Evolutionary conservation across 1,140 invertebrate species (phyloP).

Genomic region (Idris sp.): DNA sequence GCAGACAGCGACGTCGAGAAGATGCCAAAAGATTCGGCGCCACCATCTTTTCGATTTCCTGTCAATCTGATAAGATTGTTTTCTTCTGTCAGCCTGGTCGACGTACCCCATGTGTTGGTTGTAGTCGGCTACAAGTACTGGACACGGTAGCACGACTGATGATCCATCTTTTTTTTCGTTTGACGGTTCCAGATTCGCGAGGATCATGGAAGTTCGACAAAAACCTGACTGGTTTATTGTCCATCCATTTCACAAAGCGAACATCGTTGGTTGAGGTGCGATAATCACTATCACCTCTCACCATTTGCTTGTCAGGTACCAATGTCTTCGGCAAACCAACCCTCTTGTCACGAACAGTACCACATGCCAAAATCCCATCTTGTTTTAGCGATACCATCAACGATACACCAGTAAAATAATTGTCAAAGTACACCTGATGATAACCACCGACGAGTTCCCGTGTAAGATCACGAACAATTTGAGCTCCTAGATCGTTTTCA

Average conservation of each 20-base stretch:
- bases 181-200: no score
- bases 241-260: conserved; percentile 60
- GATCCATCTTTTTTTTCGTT: conserved; percentile 65
- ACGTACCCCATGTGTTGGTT: conserved; percentile 63
- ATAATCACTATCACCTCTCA: conserved; percentile 19
- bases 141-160: conserved; percentile 43
- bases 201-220: conserved; percentile 66
- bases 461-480: conserved; percentile 68
- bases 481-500: conserved; percentile 26
- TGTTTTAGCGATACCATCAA: conserved; percentile 66
- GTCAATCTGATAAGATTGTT: conserved; percentile 67
- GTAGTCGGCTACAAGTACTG: conserved; percentile 56
- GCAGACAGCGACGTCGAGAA: conserved; percentile 63
- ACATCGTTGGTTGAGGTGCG: conserved; percentile 18
- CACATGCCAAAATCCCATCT: conserved; percentile 68
- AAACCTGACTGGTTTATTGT: conserved; percentile 64
- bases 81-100: conserved; percentile 65
- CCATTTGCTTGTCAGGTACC: conserved; percentile 62
- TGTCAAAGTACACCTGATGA: conserved; percentile 66
- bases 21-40: conserved; percentile 69
- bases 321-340: conserved; percentile 56
- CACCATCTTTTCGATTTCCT: conserved; percentile 72
- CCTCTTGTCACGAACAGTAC: conserved; percentile 59
- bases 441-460: conserved; percentile 58
- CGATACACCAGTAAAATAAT: conserved; percentile 67